Evolutionary conservation across 2,888 invertebrate genomes (phyloP).

Genomic region (Aleiodes alternator): DNA sequence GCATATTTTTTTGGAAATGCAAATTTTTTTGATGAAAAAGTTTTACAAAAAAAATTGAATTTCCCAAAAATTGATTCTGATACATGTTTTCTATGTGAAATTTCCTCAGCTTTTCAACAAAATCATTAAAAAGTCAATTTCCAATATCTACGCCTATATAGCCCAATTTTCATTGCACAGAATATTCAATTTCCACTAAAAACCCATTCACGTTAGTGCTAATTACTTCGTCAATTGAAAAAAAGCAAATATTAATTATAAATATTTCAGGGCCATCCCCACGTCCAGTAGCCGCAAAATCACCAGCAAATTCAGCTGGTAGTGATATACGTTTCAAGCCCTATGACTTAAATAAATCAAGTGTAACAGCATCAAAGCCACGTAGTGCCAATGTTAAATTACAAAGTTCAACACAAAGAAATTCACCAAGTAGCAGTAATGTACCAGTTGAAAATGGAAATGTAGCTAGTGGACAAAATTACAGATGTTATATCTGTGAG

Average conservation of each 20-base stretch:
- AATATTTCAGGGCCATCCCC: constrained; percentile 67
- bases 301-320: constrained; percentile 77
- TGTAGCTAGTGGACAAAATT: constrained; percentile 71
- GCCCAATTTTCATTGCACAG: too few species aligned
- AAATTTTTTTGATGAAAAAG: too few species aligned
- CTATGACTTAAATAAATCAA: constrained; percentile 77
- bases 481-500: constrained; percentile 88
- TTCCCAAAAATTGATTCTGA: too few species aligned
- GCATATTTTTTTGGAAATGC: too few species aligned
- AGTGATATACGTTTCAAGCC: constrained; percentile 80
- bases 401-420: constrained; percentile 68
- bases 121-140: too few species aligned
- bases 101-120: too few species aligned
- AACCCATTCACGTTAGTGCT: neutral
- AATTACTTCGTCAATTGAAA: neutral
- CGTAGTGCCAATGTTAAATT: constrained; percentile 74
- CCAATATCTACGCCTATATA: neutral
- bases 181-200: too few species aligned
- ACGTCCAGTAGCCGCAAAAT: constrained; percentile 77
- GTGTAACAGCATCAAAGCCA: constrained; percentile 74
- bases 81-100: too few species aligned
- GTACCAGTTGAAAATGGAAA: constrained; percentile 71
- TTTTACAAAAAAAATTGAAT: neutral
- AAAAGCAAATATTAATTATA: constrained; percentile 14
- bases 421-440: constrained; percentile 69